Conservation (phyloP, 2,113 vertebrate species). For the Cryptomyrus ogoouensis region DNA sequence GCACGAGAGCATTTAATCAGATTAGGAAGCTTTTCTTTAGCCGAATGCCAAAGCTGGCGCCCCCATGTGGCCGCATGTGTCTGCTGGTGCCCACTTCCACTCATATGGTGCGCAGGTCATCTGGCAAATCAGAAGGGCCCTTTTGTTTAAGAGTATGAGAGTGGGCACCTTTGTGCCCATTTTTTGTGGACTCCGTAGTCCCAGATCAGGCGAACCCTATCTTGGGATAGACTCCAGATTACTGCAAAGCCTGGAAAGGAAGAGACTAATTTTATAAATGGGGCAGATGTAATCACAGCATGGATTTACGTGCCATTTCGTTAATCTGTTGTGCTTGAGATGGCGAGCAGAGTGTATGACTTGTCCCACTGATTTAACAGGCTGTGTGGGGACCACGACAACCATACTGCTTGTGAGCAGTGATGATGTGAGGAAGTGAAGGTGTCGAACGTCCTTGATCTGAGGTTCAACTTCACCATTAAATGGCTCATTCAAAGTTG, state of each 20-base stretch:
- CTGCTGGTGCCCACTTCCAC: neutral
- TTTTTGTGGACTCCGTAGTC: neutral
- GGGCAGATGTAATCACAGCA: neutral
- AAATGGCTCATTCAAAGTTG: neutral
- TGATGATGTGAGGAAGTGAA: neutral
- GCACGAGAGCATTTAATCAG: neutral
- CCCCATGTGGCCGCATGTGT: neutral
- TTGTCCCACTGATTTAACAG: neutral
- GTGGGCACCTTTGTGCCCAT: neutral
- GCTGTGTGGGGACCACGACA: neutral
- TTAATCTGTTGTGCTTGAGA: neutral
- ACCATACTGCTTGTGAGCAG: neutral
- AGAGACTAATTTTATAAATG: neutral
- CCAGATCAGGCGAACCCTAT: neutral
- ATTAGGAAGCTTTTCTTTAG: neutral
- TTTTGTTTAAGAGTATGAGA: neutral
- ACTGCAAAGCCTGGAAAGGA: neutral
- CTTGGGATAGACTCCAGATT: neutral
- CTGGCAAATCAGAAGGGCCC: neutral
- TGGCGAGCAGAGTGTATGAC: neutral
- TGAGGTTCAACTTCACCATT: neutral
- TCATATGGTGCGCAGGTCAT: neutral
- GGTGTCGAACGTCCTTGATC: neutral
- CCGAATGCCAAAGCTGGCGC: neutral
- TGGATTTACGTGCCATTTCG: neutral